These are phyloP conservation scores for Dromaius novaehollandiae DNA, from an alignment of 2,113 vertebrate genomes.

Conservation along the genomic window DNA sequence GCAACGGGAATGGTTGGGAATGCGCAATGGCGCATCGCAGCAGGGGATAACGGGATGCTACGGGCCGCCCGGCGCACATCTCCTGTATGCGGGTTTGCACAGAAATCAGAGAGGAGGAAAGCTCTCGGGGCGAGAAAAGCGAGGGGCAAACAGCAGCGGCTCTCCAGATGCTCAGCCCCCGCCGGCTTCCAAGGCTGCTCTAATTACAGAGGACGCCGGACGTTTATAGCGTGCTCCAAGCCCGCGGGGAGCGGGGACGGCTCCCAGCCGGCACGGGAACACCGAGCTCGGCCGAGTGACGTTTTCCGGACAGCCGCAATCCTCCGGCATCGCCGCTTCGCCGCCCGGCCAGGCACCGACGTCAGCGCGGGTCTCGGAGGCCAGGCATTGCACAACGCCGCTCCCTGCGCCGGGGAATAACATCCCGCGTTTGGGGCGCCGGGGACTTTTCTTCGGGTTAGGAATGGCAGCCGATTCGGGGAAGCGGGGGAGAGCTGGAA, in stretches of 20 bases:
- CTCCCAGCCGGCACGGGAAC: not conserved
- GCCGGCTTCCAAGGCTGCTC: not conserved
- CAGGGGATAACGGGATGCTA: not conserved
- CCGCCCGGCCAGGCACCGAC: not conserved
- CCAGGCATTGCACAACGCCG: rapidly evolving
- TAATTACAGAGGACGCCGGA: not conserved
- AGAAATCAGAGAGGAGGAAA: not conserved
- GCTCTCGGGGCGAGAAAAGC: not conserved
- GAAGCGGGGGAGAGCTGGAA: not conserved
- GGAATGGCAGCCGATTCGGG: not conserved
- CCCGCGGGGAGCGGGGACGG: rapidly evolving
- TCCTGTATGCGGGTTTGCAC: rapidly evolving
- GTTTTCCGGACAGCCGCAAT: rapidly evolving
- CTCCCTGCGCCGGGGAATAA: not conserved
- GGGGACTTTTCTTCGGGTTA: not conserved
- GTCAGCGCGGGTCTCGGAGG: not conserved
- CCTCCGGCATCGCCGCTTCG: not conserved
- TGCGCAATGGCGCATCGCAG: not conserved
- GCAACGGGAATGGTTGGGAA: no score
- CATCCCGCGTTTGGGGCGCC: not conserved
- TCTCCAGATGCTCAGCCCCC: not conserved
- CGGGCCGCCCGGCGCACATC: rapidly evolving
- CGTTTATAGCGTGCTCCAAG: not conserved
- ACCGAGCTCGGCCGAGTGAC: rapidly evolving
- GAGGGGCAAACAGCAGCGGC: not conserved